Base-by-base conservation (phyloP, 2,888 invertebrate genomes). In the Yponomeuta plumbellus region DNA sequence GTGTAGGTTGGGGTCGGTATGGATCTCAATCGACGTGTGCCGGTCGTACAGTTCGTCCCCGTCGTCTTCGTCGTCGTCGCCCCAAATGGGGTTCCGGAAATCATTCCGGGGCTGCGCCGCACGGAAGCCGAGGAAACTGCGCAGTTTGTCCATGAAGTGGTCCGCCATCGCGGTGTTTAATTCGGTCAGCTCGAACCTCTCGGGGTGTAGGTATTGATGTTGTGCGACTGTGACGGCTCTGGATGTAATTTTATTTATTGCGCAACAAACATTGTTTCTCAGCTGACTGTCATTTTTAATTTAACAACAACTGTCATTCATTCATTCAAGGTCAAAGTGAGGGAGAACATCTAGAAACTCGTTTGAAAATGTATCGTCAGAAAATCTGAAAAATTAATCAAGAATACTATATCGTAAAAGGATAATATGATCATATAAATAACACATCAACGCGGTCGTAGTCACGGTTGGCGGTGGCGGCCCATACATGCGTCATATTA, bases 71-170 rank as follows among this genome's bases (percentile, higher is more conserved):
- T 89, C 89, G 69, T 89, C 89, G 68, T 89, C 89, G 6, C 82
- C 84, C 90, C 91, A 90, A 71, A 91, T 88, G 5, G 91, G 91
- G 73, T 91, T 91, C 64, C 91, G 83, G 72, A 91, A 91, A 71
- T 90, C 88, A 69, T 88, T 91, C 72, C 78, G 76, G 26, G 87
- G 88, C 56, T 84, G 26, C 66, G 84, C 80, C 63, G 76, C 75
- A 34, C 73, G 73, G 44, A 88, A 58, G 34, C 90, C 90, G 67
- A 91, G 79, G 75, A 89, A 88, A 40, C 79, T 72, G 34, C 81
- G 80, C 63, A 91, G 69, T 74, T 77, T 86, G 66, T 84, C 81
- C 83, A 88, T 82, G 68, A 81, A 74, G 62, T 73, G 75, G 65
- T 70, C 75, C 39, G 79, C 34, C 69, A 69, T 69, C 17, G 20